phyloP scores from a whole-genome alignment of 1,140 invertebrate species.

The Zophobas atratus region DNA sequence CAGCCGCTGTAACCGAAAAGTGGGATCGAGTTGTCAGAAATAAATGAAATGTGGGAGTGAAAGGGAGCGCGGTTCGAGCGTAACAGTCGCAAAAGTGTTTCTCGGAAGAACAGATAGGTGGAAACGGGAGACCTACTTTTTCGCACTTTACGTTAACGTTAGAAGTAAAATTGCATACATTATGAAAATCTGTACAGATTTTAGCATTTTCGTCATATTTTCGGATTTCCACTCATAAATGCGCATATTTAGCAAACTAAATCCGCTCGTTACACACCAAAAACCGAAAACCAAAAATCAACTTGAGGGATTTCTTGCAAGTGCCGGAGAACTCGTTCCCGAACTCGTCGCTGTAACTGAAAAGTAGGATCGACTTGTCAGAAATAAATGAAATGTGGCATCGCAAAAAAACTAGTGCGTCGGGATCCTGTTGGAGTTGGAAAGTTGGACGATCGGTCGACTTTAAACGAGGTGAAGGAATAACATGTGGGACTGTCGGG shows the following conservation, averaged over 20 bases:
- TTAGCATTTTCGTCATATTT: too few relatives aligned
- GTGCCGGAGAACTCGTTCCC: background rate
- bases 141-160: too few relatives aligned
- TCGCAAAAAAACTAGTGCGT: background rate
- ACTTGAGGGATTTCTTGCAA: conserved; percentile 4
- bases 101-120: too few relatives aligned
- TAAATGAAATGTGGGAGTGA: too few relatives aligned
- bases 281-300: conserved; percentile 19
- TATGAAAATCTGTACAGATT: too few relatives aligned
- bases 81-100: too few relatives aligned
- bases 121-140: too few relatives aligned
- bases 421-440: background rate
- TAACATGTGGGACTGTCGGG: conserved; percentile 22
- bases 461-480: conserved; percentile 1
- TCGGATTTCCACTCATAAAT: too few relatives aligned
- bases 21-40: background rate
- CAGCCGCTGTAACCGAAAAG: background rate
- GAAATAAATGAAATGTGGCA: too few relatives aligned
- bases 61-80: background rate
- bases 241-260: too few relatives aligned
- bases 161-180: too few relatives aligned
- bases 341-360: background rate
- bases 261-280: background rate
- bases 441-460: background rate
- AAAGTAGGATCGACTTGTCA: background rate